Percentiles rank a stretch among this genome's conserved stretches.
These are phyloP conservation scores for Oceanites oceanicus DNA, from an alignment of 2,113 vertebrate species.

Conservation along the genomic window DNA sequence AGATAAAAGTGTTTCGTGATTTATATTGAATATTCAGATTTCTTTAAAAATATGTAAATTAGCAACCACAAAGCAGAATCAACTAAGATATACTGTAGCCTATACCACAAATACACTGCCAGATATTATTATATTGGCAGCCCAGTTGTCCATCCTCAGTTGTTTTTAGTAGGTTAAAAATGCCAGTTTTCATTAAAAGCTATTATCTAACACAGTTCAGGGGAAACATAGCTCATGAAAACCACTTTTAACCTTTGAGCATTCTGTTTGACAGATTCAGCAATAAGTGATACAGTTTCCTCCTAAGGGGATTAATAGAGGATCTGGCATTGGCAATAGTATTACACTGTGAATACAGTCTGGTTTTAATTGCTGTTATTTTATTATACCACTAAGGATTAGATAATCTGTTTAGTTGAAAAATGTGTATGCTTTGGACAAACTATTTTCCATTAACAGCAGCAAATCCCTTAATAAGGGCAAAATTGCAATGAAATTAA, in stretches of 20 bases:
- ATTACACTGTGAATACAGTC: not conserved
- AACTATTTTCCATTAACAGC: not conserved
- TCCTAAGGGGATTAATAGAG: not conserved
- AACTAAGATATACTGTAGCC: not conserved
- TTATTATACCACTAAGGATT: not conserved
- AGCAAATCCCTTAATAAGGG: not conserved
- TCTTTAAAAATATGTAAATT: not conserved
- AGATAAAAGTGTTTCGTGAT: not conserved
- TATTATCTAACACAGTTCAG: not conserved
- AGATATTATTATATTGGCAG: not conserved
- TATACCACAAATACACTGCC: not conserved
- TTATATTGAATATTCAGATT: not conserved
- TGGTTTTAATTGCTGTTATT: not conserved
- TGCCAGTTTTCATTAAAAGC: not conserved
- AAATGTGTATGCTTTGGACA: not conserved
- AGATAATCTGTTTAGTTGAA: not conserved
- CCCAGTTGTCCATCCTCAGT: not conserved
- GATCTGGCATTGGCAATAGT: not conserved
- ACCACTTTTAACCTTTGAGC: not conserved
- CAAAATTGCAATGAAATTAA: not conserved
- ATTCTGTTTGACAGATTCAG: not conserved
- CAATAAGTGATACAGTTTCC: not conserved
- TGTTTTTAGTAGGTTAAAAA: not conserved
- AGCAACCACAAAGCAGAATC: not conserved
- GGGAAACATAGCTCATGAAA: not conserved